Percentiles rank a stretch among this genome's conserved stretches.
phyloP scores from a whole-genome alignment of 1,140 invertebrate species.

The Drosophila asahinai region DNA sequence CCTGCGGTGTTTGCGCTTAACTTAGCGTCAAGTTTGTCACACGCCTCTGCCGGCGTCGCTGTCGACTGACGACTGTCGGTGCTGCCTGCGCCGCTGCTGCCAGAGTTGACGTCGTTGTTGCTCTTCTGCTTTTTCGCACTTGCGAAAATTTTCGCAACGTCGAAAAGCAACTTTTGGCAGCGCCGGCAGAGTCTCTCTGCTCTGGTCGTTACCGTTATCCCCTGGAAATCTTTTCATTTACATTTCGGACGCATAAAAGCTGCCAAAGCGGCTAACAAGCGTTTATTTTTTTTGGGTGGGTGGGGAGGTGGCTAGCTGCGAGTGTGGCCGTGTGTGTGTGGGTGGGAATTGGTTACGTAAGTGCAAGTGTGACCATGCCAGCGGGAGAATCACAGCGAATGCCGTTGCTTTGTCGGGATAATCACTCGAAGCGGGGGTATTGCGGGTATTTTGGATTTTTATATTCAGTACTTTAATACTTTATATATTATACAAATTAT shows the following conservation, averaged over 20 bases:
- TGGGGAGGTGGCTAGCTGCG: background rate
- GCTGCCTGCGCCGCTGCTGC: slow-evolving; percentile 7
- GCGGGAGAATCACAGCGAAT: background rate
- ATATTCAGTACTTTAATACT: background rate
- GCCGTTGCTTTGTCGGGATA: background rate
- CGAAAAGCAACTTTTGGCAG: slow-evolving; percentile 22
- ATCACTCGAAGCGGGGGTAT: background rate
- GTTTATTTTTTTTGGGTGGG: slow-evolving; percentile 54
- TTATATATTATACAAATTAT: background rate
- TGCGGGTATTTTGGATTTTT: background rate
- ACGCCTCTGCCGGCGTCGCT: slow-evolving; percentile 40
- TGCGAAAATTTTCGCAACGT: slow-evolving; percentile 54
- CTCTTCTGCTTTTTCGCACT: slow-evolving; percentile 75
- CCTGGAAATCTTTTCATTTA: slow-evolving; percentile 67
- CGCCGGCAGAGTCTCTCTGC: slow-evolving; percentile 5
- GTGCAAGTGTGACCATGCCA: slow-evolving; percentile 11
- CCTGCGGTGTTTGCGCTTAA: slow-evolving; percentile 64
- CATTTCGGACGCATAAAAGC: slow-evolving; percentile 77
- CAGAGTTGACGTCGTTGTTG: slow-evolving; percentile 33
- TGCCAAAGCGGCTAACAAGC: slow-evolving; percentile 74
- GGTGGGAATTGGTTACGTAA: slow-evolving; percentile 10
- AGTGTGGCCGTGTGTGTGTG: background rate
- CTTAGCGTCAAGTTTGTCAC: slow-evolving; percentile 82
- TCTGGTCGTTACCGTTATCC: slow-evolving; percentile 19
- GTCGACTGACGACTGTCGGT: slow-evolving; percentile 35